Conservation (phyloP, 2,888 invertebrate genomes). For the Zelleria hepariella region DNA sequence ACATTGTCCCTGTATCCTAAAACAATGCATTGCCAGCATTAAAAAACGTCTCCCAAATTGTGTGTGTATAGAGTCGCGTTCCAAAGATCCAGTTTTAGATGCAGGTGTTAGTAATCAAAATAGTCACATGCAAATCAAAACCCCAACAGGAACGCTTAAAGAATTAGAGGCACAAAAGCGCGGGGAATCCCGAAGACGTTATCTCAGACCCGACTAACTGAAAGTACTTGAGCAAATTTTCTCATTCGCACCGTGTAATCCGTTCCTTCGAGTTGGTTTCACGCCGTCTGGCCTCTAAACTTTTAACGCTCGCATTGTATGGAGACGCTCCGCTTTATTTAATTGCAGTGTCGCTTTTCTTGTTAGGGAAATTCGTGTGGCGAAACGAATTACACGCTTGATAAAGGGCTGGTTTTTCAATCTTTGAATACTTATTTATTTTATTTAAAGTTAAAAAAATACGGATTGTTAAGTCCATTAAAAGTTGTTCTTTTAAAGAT, state of each 20-base stretch:
- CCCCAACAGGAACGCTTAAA: background rate
- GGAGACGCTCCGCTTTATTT: constrained; percentile 19
- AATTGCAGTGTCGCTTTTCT: background rate
- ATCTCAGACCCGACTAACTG: constrained; percentile 6
- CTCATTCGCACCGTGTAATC: constrained; percentile 40
- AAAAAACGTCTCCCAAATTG: no score
- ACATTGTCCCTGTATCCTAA: no score
- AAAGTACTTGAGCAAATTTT: constrained; percentile 27
- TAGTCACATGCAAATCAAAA: background rate
- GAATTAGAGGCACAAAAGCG: background rate
- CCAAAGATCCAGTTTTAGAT: no score
- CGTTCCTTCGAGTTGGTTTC: constrained; percentile 29
- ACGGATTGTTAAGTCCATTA: no score
- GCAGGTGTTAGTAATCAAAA: no score
- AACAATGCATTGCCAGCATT: no score
- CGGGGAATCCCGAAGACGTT: background rate
- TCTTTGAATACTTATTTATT: no score
- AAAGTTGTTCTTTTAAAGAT: no score
- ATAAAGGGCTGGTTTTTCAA: no score
- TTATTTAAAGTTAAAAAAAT: no score
- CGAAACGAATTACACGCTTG: background rate
- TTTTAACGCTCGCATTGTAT: constrained; percentile 25
- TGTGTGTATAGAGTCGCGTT: no score
- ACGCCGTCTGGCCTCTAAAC: constrained; percentile 33
- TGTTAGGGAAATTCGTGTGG: background rate